phyloP scores from a whole-genome alignment of 2,888 invertebrate genomes.

The Synergus gifuensis region DNA sequence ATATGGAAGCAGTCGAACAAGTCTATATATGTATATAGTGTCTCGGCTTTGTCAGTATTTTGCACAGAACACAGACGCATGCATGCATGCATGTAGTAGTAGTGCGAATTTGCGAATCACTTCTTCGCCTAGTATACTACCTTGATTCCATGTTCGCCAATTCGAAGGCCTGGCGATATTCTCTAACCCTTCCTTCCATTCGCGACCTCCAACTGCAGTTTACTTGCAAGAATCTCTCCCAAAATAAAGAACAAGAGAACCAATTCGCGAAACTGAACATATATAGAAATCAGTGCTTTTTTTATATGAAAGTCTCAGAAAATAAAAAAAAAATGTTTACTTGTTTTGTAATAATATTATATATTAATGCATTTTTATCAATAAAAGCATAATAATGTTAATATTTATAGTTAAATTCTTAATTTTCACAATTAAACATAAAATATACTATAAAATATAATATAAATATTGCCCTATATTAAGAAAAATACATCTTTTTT shows the following conservation, averaged over 20 bases:
- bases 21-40: background rate
- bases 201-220: constrained; percentile 50
- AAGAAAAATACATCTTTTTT: too few species aligned
- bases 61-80: background rate
- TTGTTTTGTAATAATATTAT: background rate
- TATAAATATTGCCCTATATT: too few species aligned
- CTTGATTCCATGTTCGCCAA: constrained; percentile 71
- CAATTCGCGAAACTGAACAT: background rate
- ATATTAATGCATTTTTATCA: background rate
- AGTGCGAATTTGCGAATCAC: constrained; percentile 66
- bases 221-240: background rate
- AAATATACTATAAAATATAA: too few species aligned
- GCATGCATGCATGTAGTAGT: background rate
- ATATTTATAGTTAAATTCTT: constrained; percentile 31
- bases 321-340: too few species aligned
- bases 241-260: background rate
- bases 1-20: background rate
- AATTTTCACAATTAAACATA: constrained; percentile 15
- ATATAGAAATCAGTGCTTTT: background rate
- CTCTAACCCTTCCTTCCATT: constrained; percentile 64
- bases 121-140: constrained; percentile 62
- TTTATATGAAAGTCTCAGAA: background rate
- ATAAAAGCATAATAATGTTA: background rate
- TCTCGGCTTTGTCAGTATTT: background rate
- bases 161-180: constrained; percentile 72